Conservation (phyloP, 2,888 invertebrate genomes). For the Pyrrhia umbra region DNA sequence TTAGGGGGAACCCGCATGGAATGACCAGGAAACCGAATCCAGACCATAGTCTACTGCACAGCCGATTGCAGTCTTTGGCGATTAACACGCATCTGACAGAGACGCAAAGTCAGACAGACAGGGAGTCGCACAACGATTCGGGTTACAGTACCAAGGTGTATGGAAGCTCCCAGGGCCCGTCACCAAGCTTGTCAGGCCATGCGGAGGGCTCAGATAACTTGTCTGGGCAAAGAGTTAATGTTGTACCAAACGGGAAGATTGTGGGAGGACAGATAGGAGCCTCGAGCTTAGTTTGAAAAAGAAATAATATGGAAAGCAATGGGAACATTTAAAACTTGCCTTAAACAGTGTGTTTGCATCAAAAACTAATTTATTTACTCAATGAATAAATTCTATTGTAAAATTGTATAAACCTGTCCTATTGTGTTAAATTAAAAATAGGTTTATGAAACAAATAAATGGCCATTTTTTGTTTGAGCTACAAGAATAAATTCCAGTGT, state of each 20-base stretch:
- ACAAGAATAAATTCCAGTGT: not conserved
- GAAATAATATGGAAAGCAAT: not conserved
- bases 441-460: slow-evolving; percentile 1
- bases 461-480: not conserved
- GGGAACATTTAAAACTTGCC: slow-evolving; percentile 31
- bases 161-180: slow-evolving; percentile 94
- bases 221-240: slow-evolving; percentile 81
- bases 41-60: slow-evolving; percentile 85
- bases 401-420: not conserved
- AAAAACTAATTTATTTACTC: not conserved
- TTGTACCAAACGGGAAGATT: slow-evolving; percentile 77
- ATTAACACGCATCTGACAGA: slow-evolving; percentile 88
- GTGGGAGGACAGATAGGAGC: slow-evolving; percentile 88
- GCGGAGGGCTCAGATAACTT: slow-evolving; percentile 82
- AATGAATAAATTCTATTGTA: not conserved
- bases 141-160: slow-evolving; percentile 96
- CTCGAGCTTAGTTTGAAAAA: slow-evolving; percentile 91
- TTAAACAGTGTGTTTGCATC: not conserved
- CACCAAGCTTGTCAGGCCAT: slow-evolving; percentile 93
- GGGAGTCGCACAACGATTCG: slow-evolving; percentile 95
- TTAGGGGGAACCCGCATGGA: slow-evolving; percentile 74
- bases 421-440: not conserved
- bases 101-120: slow-evolving; percentile 88
- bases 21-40: slow-evolving; percentile 78
- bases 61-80: slow-evolving; percentile 85